Evolutionary conservation across 2,113 vertebrate species (phyloP), one percentile per base, ranked within the genome.

Genomic region (Grallaria varia): DNA sequence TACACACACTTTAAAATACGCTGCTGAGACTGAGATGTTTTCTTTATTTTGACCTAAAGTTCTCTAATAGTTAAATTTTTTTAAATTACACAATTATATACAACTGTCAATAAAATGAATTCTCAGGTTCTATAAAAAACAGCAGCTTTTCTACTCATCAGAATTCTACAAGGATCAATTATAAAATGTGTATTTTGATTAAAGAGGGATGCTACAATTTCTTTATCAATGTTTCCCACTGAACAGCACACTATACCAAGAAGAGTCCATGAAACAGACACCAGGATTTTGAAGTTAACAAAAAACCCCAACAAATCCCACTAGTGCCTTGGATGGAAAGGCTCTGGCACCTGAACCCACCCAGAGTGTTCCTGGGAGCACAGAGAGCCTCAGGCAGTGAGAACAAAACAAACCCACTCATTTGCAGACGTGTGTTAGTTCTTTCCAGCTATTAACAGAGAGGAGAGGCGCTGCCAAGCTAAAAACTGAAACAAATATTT

Each of bases 381-480:
- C 44, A 10, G 22, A 58, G 63, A 89, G 83, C 83, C 72, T 40
- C 80, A 47, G 91, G 94, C 93, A 76, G 79, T 2, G 40, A 44
- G 44, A 80, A 75, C 73, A 80, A 85, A 91, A 81, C 58, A 71
- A 87, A 89, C 23, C 3, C 64, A 37, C 84, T 52, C 63, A 14
- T 39, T 92, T 74, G 55, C 79, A 95, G 68, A 62, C 35, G 2
- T 31, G 52, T 76, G 62, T 40, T 33, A 49, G 42, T 44, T 71
- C 88, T 47, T 71, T 53, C 55, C 83, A 93, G 59, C 92, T 81
- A 90, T 60, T 87, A 84, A 77, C 4, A 11, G 33, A 82, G 8
- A 80, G 58, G 62, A 83, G 72, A 90, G 55, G 42, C 45, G 50
- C 83, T 93, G 89, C 90, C 95, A 92, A 91, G 68, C 60, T 84